Evolutionary conservation across 1,140 invertebrate genomes (phyloP).

Genomic region (Bombus superbus): DNA sequence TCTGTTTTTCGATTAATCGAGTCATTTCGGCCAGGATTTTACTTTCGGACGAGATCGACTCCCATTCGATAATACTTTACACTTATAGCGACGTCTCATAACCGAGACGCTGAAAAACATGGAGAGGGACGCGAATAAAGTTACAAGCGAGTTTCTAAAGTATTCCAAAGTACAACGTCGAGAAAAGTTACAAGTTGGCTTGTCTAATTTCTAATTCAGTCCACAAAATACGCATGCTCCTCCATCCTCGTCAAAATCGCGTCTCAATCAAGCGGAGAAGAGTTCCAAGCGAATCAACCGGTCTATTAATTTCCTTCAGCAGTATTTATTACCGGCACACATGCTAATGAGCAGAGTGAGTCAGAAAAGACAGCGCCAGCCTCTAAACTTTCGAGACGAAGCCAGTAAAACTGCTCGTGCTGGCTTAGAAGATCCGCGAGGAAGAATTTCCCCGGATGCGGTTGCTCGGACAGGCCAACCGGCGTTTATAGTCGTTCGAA

Average conservation of each 20-base stretch:
- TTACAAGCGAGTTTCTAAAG: no score
- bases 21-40: no score
- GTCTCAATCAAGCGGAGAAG: background rate
- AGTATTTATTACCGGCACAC: conserved; percentile 11
- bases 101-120: background rate
- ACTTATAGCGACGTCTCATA: background rate
- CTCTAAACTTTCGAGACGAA: background rate
- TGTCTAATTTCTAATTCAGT: background rate
- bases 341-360: conserved; percentile 28
- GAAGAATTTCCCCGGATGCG: conserved; percentile 52
- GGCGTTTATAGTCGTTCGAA: conserved; percentile 36
- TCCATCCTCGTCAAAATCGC: background rate
- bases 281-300: background rate
- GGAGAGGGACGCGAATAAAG: background rate
- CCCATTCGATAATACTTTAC: background rate
- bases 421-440: conserved; percentile 10
- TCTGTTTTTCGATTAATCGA: background rate
- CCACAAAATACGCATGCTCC: background rate
- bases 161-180: no score
- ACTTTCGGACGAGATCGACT: no score
- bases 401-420: background rate
- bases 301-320: conserved; percentile 20
- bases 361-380: background rate
- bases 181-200: background rate
- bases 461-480: conserved; percentile 37